Base-by-base conservation (phyloP, 2,888 invertebrate species). In the Erebia aethiops region DNA sequence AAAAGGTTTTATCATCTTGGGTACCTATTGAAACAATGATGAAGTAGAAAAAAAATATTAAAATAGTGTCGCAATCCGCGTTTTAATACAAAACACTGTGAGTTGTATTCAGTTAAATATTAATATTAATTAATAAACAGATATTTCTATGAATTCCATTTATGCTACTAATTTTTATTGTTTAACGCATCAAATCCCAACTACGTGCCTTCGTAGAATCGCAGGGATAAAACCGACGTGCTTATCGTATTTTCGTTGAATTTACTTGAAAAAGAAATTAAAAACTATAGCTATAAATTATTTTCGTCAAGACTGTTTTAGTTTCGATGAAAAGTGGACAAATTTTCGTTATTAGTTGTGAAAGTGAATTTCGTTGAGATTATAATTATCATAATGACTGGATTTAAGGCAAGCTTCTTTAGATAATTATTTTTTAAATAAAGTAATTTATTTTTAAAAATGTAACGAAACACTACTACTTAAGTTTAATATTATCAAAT, bases 181-280 rank as follows among this genome's bases (percentile, higher is more conserved):
- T 80, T 85, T 84, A 83, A 84, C 83, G 82, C 80, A 77, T 58
- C 16, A 90, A 89, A 92, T 91, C 91, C 90, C 79, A 78, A 76
- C 85, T 89, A 91, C 92, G 92, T 92, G 92, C 91, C 80, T 82
- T 79, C 77, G 87, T 86, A 88, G 91, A 91, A 92, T 91, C 91
- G 81, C 83, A 76, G 74, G 91, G 92, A 91, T 92, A 86, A 83
- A 84, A 84, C 83, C 83, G 83, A 82, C 87, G 89, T 87, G 90
- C 88, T 87, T 83, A 82, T 85, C 87, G 87, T 86, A 82, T 84
- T 83, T 80, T 77, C 77, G 78, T 77, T 80, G 81, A 84, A 85
- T 87, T 87, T 87, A 81, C 82, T 80, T 75, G 67, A 69, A 70
- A 70, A 35, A 35, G 7, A 35, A 35, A 35, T 35, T 35, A 7